Evolutionary conservation across 2,113 vertebrate genomes (phyloP).

Genomic region (Cairina moschata): DNA sequence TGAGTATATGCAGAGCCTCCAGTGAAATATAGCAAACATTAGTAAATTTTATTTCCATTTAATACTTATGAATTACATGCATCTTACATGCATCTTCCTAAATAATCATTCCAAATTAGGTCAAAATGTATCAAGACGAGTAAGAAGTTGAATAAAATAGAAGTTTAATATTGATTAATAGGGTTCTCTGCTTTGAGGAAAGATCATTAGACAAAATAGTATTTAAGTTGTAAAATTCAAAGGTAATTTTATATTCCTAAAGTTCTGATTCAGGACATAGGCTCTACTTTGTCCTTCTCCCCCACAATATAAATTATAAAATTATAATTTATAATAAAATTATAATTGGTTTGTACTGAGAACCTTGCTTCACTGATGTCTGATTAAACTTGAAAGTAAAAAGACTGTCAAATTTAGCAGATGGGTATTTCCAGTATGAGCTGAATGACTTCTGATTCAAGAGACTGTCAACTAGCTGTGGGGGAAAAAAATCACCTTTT

Average conservation of each 20-base stretch:
- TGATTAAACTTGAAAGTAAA: background rate
- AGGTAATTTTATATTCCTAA: background rate
- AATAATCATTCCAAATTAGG: background rate
- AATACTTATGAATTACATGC: background rate
- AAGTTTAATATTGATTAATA: background rate
- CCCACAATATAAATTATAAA: background rate
- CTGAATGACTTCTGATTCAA: background rate
- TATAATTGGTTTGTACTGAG: background rate
- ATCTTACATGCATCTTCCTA: background rate
- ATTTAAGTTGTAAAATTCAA: background rate
- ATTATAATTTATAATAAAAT: too few relatives aligned
- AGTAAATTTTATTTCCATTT: background rate
- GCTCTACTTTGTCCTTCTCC: background rate
- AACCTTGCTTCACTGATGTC: background rate
- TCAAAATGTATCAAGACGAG: background rate
- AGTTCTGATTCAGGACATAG: background rate
- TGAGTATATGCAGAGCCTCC: background rate
- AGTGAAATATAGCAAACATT: background rate
- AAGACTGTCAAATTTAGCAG: background rate
- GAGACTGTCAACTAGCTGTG: background rate
- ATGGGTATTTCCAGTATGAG: background rate
- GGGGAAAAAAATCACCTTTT: background rate
- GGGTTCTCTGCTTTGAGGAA: background rate
- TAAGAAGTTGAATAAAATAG: background rate
- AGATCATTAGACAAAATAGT: background rate